A percentile compares a stretch with the other conserved stretches of the same genome.
These are phyloP conservation scores for Aspiorhynchus laticeps DNA, from an alignment of 2,113 vertebrate genomes.

Conservation along the genomic window DNA sequence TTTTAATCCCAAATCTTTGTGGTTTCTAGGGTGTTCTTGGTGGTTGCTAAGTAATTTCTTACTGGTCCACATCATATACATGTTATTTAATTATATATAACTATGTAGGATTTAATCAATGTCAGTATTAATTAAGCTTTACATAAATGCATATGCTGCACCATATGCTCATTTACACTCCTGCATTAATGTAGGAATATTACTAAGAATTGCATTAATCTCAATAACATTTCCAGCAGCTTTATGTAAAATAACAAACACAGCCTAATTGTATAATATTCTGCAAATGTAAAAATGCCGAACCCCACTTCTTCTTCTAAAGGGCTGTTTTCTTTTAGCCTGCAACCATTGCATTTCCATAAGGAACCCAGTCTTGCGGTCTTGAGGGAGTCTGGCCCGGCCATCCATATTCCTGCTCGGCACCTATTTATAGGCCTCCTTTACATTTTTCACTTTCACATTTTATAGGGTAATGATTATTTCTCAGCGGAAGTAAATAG, in stretches of 20 bases:
- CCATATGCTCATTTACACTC: neutral
- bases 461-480: conserved; percentile 78
- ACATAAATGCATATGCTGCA: conserved; percentile 1
- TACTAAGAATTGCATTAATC: conserved; percentile 19
- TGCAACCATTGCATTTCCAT: conserved; percentile 33
- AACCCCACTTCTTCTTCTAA: neutral
- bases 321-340: conserved; percentile 6
- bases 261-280: neutral
- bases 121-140: neutral
- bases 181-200: neutral
- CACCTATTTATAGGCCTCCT: conserved; percentile 73
- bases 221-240: neutral
- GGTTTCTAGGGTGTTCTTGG: neutral
- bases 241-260: neutral
- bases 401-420: conserved; percentile 66
- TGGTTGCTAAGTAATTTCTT: neutral
- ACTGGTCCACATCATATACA: neutral
- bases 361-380: conserved; percentile 42
- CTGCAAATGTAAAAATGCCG: neutral
- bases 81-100: neutral
- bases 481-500: conserved; percentile 72
- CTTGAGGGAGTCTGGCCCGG: conserved; percentile 65
- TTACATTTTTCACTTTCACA: conserved; percentile 73
- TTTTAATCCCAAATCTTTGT: neutral
- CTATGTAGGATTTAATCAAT: neutral